Evolutionary conservation across 2,888 invertebrate genomes (phyloP), one percentile per base, ranked within the genome.

Genomic region (Hedya salicella): DNA sequence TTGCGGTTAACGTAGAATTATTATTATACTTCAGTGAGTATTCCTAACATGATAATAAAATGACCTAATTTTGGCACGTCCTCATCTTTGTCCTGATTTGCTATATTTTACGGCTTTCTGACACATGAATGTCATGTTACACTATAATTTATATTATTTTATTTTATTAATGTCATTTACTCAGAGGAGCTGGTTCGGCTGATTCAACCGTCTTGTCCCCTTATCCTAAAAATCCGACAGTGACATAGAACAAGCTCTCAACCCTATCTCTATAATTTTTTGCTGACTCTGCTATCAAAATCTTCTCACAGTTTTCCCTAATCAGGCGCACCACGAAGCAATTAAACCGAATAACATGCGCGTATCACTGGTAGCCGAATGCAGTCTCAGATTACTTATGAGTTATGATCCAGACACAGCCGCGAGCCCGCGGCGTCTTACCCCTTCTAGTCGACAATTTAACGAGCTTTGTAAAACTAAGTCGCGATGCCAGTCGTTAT

Each of bases 351-450:
- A 44, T 48, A 65, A 59, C 46, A 48, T 60, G 68, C 71, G 75
- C 73, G 80, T 85, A 87, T 84, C 86, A 78, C 77, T 78, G 81
- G 78, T 85, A 83, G 86, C 66, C 66, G 68, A 88, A 87, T 87
- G 89, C 87, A 83, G 76, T 76, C 78, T 75, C 81, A 78, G 86
- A 88, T 86, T 88, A 87, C 83, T 75, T 76, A 77, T 88, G 87
- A 89, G 79, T 88, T 87, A 89, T 87, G 86, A 86, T 81, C 78
- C 78, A 78, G 82, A 79, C 76, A 80, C 46, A 81, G 82, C 82
- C 81, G 80, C 80, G 81, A 79, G 83, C 81, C 79, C 77, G 81
- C 81, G 80, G 83, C 81, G 65, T 57, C 59, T 68, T 65, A 19
- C 40, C 70, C 63, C 63, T 56, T 68, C 65, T 40, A 59, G 62